These are phyloP conservation scores for Drosophila kambysellisi DNA, from an alignment of 2,888 invertebrate species.

Conservation along the genomic window DNA sequence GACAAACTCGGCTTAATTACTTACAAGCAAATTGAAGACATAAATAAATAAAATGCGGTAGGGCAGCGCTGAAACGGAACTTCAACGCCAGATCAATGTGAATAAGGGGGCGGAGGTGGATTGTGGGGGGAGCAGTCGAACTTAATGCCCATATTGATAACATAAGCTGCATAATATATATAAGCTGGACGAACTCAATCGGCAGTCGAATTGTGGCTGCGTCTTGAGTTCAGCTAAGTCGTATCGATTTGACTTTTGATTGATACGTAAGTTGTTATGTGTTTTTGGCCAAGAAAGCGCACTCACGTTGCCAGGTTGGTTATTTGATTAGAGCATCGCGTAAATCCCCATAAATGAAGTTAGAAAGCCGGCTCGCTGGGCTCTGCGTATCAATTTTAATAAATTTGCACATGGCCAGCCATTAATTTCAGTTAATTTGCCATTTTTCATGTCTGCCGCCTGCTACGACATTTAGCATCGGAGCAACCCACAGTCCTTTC, in stretches of 20 bases:
- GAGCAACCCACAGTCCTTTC: neutral
- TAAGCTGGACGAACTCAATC: conserved; percentile 58
- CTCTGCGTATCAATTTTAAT: conserved; percentile 76
- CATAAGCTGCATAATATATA: conserved; percentile 72
- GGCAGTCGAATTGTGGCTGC: conserved; percentile 27
- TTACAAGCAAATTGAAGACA: conserved; percentile 76
- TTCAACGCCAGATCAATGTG: conserved; percentile 50
- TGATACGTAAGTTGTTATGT: conserved; percentile 58
- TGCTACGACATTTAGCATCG: conserved; percentile 56
- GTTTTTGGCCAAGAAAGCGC: conserved; percentile 17
- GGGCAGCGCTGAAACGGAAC: conserved; percentile 53
- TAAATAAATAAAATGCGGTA: conserved; percentile 71
- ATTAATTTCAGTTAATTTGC: conserved; percentile 79
- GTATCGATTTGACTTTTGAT: conserved; percentile 79
- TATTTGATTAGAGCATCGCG: conserved; percentile 58
- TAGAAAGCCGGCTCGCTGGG: conserved; percentile 59
- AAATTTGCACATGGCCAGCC: conserved; percentile 73
- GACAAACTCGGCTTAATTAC: conserved; percentile 76
- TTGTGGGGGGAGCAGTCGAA: conserved; percentile 13
- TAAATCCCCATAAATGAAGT: conserved; percentile 75
- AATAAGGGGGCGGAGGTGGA: conserved; percentile 17
- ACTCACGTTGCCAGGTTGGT: conserved; percentile 43
- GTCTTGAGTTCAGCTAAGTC: conserved; percentile 57
- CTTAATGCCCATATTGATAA: conserved; percentile 76
- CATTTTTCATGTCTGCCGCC: conserved; percentile 72